Conservation (phyloP, 2,888 invertebrate genomes). For the Cordilura impudica region DNA sequence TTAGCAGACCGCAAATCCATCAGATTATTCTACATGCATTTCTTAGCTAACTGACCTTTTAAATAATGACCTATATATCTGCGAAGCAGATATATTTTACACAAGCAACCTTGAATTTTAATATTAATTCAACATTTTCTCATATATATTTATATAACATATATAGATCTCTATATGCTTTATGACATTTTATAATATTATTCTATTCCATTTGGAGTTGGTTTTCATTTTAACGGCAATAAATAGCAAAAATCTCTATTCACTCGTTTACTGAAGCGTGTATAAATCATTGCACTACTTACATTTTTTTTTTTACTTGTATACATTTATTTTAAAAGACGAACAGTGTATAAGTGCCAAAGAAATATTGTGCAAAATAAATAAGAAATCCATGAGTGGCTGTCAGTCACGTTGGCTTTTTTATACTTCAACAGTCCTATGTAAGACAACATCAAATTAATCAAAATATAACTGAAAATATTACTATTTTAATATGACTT, state of each 20-base stretch:
- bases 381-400: too few species aligned
- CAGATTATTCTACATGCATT: too few species aligned
- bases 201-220: slow-evolving; percentile 34
- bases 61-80: too few species aligned
- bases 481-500: too few species aligned
- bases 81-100: not conserved
- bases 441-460: too few species aligned
- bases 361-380: too few species aligned
- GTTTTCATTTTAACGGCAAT: slow-evolving; percentile 14
- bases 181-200: slow-evolving; percentile 30
- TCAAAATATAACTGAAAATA: too few species aligned
- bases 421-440: too few species aligned
- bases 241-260: slow-evolving; percentile 28
- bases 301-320: slow-evolving; percentile 32
- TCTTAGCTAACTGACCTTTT: too few species aligned
- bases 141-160: not conserved
- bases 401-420: too few species aligned
- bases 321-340: slow-evolving; percentile 39
- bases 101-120: not conserved
- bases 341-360: slow-evolving; percentile 4
- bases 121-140: not conserved
- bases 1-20: too few species aligned
- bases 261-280: slow-evolving; percentile 25
- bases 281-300: slow-evolving; percentile 52
- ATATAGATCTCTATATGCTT: slow-evolving; percentile 10